Evolutionary conservation across 2,113 vertebrate species (phyloP), one percentile per base, ranked within the genome.

Genomic region (Zosterops japonicus): DNA sequence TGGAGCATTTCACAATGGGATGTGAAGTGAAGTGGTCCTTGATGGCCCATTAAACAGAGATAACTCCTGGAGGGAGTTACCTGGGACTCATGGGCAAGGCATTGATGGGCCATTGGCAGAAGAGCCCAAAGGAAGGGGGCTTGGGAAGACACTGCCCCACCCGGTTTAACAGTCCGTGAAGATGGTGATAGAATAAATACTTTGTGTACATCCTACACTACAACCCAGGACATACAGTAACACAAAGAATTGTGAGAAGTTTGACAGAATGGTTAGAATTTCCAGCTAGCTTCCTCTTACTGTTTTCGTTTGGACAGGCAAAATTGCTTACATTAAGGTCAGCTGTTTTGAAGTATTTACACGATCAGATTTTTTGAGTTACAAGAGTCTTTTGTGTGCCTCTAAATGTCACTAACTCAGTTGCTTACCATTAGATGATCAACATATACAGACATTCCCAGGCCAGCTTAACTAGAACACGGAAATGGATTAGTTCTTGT

Each of bases 221-320:
- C 39, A 39, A 39, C 39, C 39, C 39, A 39, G 39, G 39, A 39
- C 39, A 39, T 12, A 39, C 39, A 47, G 76, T 87, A 94, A 92
- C 83, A 91, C 50, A n/a, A 89, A 82, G 90, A 94, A 92, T 69
- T 67, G 87, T 81, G 89, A 70, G 68, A 92, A 63, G 47, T 77
- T 77, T 96, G 83, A 91, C 75, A 95, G 95, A 78, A 31, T 49
- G 50, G 41, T 90, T 95, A 78, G 95, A 90, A 94, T 94, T 96
- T 94, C 91, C 82, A 96, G 50, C 83, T 87, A 83, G 61, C 74
- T 61, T 94, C 68, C 70, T 84, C 50, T 90, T 72, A 31, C 17
- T 36, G 31, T 94, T 96, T 95, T 85, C 56, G 64, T 96, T 90
- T 64, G 82, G 82, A 90, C 84, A 95, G 36, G 14, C 87, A 63